A percentile compares a stretch with the other conserved stretches of the same genome.
These are phyloP conservation scores for Ctenopoma kingsleyae DNA, from an alignment of 2,797 vertebrate species.

Conservation along the genomic window DNA sequence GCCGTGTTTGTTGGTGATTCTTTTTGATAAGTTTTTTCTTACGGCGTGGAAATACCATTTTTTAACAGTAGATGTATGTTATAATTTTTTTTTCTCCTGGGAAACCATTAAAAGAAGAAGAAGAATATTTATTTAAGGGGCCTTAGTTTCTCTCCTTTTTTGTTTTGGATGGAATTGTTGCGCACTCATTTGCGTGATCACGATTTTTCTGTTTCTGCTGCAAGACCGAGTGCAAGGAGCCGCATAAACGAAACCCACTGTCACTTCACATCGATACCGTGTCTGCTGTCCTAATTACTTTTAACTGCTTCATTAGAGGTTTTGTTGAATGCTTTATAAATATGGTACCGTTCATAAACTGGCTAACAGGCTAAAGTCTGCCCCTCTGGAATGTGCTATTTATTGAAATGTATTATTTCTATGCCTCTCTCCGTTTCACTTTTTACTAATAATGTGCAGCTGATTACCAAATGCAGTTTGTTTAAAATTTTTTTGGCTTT, in stretches of 20 bases:
- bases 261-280: slow-evolving; percentile 14
- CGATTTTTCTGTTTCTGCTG: slow-evolving; percentile 16
- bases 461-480: slow-evolving; percentile 77
- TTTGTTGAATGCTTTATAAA: slow-evolving; percentile 46
- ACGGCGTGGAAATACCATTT: slow-evolving; percentile 88
- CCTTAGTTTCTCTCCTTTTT: slow-evolving; percentile 84
- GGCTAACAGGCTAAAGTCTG: slow-evolving; percentile 82
- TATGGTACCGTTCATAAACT: slow-evolving; percentile 29
- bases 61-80: slow-evolving; percentile 78
- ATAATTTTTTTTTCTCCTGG: slow-evolving; percentile 57
- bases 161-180: slow-evolving; percentile 26
- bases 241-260: slow-evolving; percentile 21
- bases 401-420: slow-evolving; percentile 74
- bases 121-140: slow-evolving; percentile 94
- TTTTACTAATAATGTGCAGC: slow-evolving; percentile 69
- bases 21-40: slow-evolving; percentile 90
- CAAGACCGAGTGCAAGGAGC: slow-evolving; percentile 38
- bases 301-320: slow-evolving; percentile 24
- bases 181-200: neutral
- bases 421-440: slow-evolving; percentile 32
- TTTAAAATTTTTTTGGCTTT: slow-evolving; percentile 10
- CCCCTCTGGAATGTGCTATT: slow-evolving; percentile 89
- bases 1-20: slow-evolving; percentile 63
- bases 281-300: slow-evolving; percentile 21
- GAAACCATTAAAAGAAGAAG: slow-evolving; percentile 51